Evolutionary conservation across 2,888 invertebrate genomes (phyloP).

Genomic region (Cephonodes hylas): DNA sequence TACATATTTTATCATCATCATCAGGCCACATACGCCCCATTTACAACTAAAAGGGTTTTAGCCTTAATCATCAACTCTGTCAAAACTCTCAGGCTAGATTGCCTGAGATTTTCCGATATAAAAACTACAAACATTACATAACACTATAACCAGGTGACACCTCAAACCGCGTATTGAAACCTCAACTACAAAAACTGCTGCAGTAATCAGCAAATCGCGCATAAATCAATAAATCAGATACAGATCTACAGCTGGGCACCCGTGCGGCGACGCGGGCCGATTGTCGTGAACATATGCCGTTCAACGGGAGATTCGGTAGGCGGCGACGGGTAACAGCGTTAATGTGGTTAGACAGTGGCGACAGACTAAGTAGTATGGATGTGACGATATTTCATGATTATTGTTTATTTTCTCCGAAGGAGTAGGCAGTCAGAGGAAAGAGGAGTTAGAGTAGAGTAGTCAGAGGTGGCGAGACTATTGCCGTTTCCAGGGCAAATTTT

Average conservation of each 20-base stretch:
- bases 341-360: slow-evolving; percentile 37
- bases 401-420: no score
- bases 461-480: no score
- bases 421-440: no score
- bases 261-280: slow-evolving; percentile 37
- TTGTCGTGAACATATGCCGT: slow-evolving; percentile 65
- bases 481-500: no score
- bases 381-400: no score
- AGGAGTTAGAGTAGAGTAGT: no score
- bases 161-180: slow-evolving; percentile 13
- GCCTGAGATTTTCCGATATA: no score
- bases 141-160: not conserved
- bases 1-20: no score
- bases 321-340: slow-evolving; percentile 66
- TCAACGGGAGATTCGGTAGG: slow-evolving; percentile 74
- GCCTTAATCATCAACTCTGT: no score
- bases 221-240: slow-evolving; percentile 50
- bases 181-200: slow-evolving; percentile 10
- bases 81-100: no score
- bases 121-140: not conserved
- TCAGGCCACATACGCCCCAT: no score
- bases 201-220: slow-evolving; percentile 35
- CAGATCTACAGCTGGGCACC: slow-evolving; percentile 47
- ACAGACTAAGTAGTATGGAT: slow-evolving; percentile 44
- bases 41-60: no score